Conservation (phyloP, 1,140 invertebrate genomes). For the Probaryconus sp. region DNA sequence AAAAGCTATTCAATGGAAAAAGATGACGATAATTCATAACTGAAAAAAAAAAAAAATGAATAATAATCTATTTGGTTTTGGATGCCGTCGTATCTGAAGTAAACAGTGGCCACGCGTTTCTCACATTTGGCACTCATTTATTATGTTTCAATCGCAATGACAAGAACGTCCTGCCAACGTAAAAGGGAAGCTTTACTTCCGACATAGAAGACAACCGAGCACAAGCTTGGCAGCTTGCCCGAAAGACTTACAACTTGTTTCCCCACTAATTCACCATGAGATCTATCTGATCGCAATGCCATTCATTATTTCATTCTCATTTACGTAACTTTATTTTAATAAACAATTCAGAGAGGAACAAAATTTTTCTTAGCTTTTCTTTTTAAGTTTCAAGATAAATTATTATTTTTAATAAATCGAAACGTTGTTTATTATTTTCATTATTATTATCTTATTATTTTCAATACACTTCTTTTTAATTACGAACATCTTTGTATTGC, state of each 20-base stretch:
- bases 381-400: no score
- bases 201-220: no score
- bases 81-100: slow-evolving; percentile 4
- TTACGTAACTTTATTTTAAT: no score
- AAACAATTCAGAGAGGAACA: no score
- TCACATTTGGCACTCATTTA: slow-evolving; percentile 38
- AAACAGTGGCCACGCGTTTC: slow-evolving; percentile 24
- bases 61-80: no score
- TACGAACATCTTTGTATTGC: no score
- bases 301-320: slow-evolving; percentile 54
- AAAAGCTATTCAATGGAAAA: slow-evolving; percentile 32
- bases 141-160: slow-evolving; percentile 30
- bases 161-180: slow-evolving; percentile 38
- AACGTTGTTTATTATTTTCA: no score
- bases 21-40: no score
- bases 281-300: slow-evolving; percentile 37
- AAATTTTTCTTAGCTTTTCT: no score
- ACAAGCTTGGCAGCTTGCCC: slow-evolving; percentile 64
- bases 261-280: slow-evolving; percentile 10
- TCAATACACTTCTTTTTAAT: no score
- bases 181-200: slow-evolving; percentile 52
- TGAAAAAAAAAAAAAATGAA: background rate
- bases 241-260: slow-evolving; percentile 46
- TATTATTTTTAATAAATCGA: no score
- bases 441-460: no score